A percentile compares a stretch with the other conserved stretches of the same genome.
Evolutionary conservation across 2,797 vertebrate genomes (phyloP).

Genomic region (Malurus leucopterus): DNA sequence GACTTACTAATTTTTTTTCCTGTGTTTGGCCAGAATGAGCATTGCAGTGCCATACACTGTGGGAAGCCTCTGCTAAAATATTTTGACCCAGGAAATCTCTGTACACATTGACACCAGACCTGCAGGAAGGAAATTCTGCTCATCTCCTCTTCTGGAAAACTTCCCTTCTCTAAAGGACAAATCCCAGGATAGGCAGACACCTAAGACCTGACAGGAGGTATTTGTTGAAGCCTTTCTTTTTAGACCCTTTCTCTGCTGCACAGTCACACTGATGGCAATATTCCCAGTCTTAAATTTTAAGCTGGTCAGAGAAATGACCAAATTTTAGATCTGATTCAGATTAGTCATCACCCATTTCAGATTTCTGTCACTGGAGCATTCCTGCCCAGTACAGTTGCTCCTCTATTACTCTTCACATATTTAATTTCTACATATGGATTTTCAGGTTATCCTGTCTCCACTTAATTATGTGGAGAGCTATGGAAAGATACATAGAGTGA

Average conservation of each 20-base stretch:
- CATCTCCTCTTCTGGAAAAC: neutral
- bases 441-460: neutral
- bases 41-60: neutral
- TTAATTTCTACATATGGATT: neutral
- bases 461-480: neutral
- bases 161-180: neutral
- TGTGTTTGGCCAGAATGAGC: neutral
- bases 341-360: neutral
- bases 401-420: neutral
- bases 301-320: neutral
- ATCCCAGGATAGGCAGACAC: neutral
- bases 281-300: neutral
- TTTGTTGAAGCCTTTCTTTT: neutral
- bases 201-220: neutral
- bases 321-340: neutral
- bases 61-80: neutral
- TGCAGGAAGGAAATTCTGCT: neutral
- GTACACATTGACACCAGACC: neutral
- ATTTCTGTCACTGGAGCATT: neutral
- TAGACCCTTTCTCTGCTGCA: neutral
- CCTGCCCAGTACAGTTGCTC: neutral
- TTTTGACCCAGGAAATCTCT: neutral
- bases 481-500: neutral
- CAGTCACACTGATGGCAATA: neutral
- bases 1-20: neutral